Evolutionary conservation across 2,797 vertebrate genomes (phyloP), one percentile per base, ranked within the genome.

Genomic region (Onychomys torridus): DNA sequence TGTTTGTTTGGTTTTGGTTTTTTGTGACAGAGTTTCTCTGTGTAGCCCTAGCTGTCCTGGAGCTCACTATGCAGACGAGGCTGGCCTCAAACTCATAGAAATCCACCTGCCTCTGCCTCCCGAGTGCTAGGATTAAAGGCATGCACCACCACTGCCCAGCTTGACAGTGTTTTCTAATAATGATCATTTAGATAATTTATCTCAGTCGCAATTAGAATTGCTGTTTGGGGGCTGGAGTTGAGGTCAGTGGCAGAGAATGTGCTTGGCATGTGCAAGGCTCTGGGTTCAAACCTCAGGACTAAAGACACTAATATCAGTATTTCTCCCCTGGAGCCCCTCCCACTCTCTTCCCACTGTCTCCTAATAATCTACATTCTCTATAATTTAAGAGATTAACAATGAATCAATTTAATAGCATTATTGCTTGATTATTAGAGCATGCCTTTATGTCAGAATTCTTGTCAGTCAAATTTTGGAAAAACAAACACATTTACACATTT

Each of bases 391-490:
- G 9, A 14, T 55, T 29, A 76, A 27, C 46, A 6, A 52, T 5
- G 5, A 57, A 55, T 43, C 4, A 43, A 55, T 63, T 29, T 27
- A 46, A 67, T 85, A 79, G 85, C 71, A 86, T 87, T 59, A 34
- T 21, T 81, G 2, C 61, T 88, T 59, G 61, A 52, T 52, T 32
- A 86, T 63, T 79, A 83, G 87, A 55, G 6, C 7, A 14, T 71
- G 52, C 76, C 11, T 90, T 69, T 37, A 29, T 86, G 43, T 77
- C 65, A 92, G 55, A 93, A 93, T 19, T 82, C 71, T 69, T 78
- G 10, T 29, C n/a, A 55, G 69, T 89, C 37, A 77, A 82, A 46
- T 89, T 92, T 95, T 69, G 90, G 49, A 89, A 89, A 83, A 32
- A 85, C 43, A 83, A 83, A 81, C 37, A 46, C 40, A 71, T 91